Percentiles rank a stretch among this genome's conserved stretches.
Evolutionary conservation across 30 jellyfish, hydroid and myxozoan species (phyloP).

Genomic region (Cassiopea andromeda): DNA sequence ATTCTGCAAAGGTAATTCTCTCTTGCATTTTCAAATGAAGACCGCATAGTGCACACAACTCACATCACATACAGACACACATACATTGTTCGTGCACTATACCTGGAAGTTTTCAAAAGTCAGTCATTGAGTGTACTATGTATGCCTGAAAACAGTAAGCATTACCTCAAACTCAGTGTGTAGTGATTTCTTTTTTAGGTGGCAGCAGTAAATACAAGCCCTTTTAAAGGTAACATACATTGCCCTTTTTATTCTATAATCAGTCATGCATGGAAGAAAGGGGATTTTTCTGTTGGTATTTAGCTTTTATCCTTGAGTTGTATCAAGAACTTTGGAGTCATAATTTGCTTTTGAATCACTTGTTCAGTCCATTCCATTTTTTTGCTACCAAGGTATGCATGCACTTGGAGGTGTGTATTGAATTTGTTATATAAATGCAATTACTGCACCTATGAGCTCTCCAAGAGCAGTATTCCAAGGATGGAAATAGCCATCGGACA

Average conservation of each 20-base stretch:
- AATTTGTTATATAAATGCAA: too few species aligned
- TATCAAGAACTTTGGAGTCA: too few species aligned
- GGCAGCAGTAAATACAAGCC: conserved; percentile 29
- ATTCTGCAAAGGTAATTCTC: conserved; percentile 24
- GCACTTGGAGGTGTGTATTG: too few species aligned
- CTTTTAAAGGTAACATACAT: conserved; percentile 35
- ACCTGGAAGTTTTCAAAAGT: too few species aligned
- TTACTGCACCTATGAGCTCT: too few species aligned
- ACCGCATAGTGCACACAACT: background rate
- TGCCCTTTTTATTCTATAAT: background rate
- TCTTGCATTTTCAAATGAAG: background rate
- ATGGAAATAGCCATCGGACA: too few species aligned
- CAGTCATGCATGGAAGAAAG: background rate
- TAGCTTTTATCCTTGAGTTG: background rate
- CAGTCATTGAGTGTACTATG: background rate
- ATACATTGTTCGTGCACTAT: too few species aligned
- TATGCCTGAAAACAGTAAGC: background rate
- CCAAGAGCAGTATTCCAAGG: too few species aligned
- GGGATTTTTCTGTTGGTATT: background rate
- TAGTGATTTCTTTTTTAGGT: conserved; percentile 5
- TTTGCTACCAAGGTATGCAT: too few species aligned
- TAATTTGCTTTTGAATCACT: too few species aligned
- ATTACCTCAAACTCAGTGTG: too few species aligned
- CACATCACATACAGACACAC: background rate
- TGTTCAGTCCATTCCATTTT: too few species aligned